Percentiles rank a stretch among this genome's conserved stretches.
Evolutionary conservation across 1,140 invertebrate species (phyloP).

Genomic region (Palaemon carinicauda): DNA sequence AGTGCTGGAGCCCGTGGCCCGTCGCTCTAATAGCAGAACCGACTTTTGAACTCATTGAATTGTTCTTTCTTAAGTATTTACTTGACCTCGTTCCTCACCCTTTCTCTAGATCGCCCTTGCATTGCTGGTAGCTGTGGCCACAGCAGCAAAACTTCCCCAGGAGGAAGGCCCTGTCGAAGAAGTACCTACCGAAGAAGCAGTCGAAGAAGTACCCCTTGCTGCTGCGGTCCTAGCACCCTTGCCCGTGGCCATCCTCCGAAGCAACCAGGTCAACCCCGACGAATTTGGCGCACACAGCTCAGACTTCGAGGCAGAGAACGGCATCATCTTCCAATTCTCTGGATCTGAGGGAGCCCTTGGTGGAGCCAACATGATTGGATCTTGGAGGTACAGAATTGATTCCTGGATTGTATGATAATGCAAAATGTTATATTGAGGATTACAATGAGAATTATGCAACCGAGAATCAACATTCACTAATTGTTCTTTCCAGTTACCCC

Average conservation of each 20-base stretch:
- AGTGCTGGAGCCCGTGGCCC: no score
- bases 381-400: conserved; percentile 18
- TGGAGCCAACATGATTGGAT: conserved; percentile 26
- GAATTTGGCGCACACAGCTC: conserved; percentile 33
- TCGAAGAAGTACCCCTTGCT: no score
- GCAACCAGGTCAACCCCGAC: conserved; percentile 35
- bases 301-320: conserved; percentile 41
- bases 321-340: conserved; percentile 21
- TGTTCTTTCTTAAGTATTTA: no score
- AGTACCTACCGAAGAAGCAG: no score
- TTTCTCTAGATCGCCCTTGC: not conserved
- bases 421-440: no score
- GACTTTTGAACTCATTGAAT: no score
- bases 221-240: not conserved
- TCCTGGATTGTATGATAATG: no score
- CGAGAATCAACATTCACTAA: not conserved
- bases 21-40: no score
- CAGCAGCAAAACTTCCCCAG: conserved; percentile 22
- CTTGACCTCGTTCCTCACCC: not conserved
- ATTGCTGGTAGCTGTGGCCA: not conserved
- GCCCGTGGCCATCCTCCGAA: conserved; percentile 26
- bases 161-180: not conserved
- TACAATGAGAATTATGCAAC: no score
- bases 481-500: not conserved
- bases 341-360: conserved; percentile 3